phyloP scores from a whole-genome alignment of 2,797 vertebrate genomes.

The Notolabrus celidotus region DNA sequence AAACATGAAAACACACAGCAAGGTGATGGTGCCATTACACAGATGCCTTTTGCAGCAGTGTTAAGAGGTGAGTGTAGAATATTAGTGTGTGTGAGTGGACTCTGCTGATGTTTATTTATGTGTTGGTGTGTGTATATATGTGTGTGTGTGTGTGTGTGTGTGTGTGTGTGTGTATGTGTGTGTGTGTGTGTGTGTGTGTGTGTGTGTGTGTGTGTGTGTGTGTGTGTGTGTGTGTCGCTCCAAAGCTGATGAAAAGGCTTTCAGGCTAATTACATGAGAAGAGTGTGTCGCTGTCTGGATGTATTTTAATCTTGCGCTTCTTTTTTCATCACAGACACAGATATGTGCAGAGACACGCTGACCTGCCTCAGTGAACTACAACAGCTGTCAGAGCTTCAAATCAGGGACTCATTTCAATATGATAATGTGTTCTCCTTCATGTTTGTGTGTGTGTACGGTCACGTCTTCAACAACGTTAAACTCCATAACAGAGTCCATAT shows the following conservation, averaged over 20 bases:
- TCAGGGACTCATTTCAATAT: slow-evolving; percentile 41
- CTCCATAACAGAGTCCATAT: slow-evolving; percentile 39
- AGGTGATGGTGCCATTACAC: slow-evolving; percentile 44
- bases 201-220: neutral
- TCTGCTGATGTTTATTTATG: slow-evolving; percentile 41
- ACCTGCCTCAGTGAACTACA: neutral
- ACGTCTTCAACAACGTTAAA: slow-evolving; percentile 19
- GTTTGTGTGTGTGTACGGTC: slow-evolving; percentile 9
- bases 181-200: neutral
- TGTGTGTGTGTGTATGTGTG: slow-evolving; percentile 20
- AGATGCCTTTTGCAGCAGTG: slow-evolving; percentile 49
- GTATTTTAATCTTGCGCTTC: slow-evolving; percentile 59
- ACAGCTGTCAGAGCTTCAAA: slow-evolving; percentile 22
- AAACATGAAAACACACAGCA: slow-evolving; percentile 54
- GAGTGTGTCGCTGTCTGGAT: slow-evolving; percentile 48
- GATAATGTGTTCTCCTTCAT: slow-evolving; percentile 29
- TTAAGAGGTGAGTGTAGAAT: slow-evolving; percentile 59
- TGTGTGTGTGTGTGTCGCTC: slow-evolving; percentile 11
- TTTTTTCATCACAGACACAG: neutral
- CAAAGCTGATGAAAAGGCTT: slow-evolving; percentile 74
- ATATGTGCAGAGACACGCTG: slow-evolving; percentile 19
- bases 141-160: slow-evolving; percentile 3
- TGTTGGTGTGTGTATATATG: slow-evolving; percentile 13
- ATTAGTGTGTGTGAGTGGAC: slow-evolving; percentile 43
- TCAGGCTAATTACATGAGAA: slow-evolving; percentile 77